A percentile compares a stretch with the other conserved stretches of the same genome.
These are phyloP conservation scores for Scelioninae gen. 2 DNA, from an alignment of 2,888 invertebrate species.

Conservation along the genomic window DNA sequence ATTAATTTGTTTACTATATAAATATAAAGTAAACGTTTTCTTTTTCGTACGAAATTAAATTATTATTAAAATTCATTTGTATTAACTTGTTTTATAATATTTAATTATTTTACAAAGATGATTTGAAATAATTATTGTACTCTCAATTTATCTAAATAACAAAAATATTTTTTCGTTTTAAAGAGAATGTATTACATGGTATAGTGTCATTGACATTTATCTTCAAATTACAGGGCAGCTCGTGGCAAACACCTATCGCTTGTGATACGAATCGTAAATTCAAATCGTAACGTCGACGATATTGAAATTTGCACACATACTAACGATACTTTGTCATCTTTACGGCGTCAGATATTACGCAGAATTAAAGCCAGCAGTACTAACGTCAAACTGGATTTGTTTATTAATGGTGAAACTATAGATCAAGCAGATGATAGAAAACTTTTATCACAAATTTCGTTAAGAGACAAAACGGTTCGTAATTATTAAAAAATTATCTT, in stretches of 20 bases:
- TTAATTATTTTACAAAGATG: no score
- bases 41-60: no score
- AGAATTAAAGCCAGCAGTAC: conserved; percentile 79
- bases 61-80: no score
- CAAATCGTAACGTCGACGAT: conserved; percentile 92
- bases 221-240: conserved; percentile 81
- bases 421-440: conserved; percentile 92
- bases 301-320: conserved; percentile 94
- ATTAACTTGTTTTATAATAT: no score
- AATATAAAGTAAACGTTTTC: no score
- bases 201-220: conserved; percentile 31
- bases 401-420: conserved; percentile 90
- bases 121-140: no score
- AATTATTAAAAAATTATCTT: background rate
- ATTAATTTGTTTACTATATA: no score
- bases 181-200: no score
- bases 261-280: conserved; percentile 90
- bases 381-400: conserved; percentile 93
- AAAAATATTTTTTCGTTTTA: no score
- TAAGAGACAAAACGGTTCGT: conserved; percentile 91
- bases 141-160: no score
- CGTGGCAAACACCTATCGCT: conserved; percentile 93
- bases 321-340: conserved; percentile 93
- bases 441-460: conserved; percentile 88
- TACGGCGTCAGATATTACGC: conserved; percentile 86